These are phyloP conservation scores for Grantiella picta DNA, from an alignment of 2,113 vertebrate genomes.

Conservation along the genomic window DNA sequence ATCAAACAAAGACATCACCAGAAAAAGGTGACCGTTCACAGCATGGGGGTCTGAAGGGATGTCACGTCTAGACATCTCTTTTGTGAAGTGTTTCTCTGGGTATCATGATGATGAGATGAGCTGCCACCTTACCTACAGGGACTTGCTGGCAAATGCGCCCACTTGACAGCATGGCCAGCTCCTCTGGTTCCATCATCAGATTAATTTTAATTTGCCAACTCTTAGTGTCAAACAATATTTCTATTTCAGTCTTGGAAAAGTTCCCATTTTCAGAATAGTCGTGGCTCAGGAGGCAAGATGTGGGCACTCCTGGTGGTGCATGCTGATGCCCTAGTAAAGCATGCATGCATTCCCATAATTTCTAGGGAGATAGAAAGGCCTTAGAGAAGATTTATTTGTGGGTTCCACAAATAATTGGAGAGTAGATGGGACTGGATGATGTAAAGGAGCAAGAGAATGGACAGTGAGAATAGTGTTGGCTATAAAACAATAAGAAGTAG, in stretches of 20 bases:
- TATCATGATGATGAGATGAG: rapidly evolving
- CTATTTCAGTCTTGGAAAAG: neutral
- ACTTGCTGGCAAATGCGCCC: neutral
- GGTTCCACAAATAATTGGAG: neutral
- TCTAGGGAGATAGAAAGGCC: neutral
- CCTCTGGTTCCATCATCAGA: neutral
- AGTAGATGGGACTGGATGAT: neutral
- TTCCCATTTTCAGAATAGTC: neutral
- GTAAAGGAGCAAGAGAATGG: neutral
- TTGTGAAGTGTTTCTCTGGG: neutral
- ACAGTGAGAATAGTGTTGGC: neutral
- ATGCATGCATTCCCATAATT: neutral
- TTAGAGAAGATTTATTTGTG: neutral
- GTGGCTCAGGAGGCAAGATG: neutral
- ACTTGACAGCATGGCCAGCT: neutral
- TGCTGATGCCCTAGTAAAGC: neutral
- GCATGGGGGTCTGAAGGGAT: neutral
- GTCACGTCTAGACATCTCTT: neutral
- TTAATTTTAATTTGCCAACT: neutral
- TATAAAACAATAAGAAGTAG: neutral
- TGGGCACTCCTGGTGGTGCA: neutral
- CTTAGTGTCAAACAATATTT: neutral
- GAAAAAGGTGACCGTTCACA: neutral
- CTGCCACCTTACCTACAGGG: neutral
- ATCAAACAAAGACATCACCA: neutral